Base-by-base conservation (phyloP, 2,113 vertebrate species). In the Eptatretus burgeri region DNA sequence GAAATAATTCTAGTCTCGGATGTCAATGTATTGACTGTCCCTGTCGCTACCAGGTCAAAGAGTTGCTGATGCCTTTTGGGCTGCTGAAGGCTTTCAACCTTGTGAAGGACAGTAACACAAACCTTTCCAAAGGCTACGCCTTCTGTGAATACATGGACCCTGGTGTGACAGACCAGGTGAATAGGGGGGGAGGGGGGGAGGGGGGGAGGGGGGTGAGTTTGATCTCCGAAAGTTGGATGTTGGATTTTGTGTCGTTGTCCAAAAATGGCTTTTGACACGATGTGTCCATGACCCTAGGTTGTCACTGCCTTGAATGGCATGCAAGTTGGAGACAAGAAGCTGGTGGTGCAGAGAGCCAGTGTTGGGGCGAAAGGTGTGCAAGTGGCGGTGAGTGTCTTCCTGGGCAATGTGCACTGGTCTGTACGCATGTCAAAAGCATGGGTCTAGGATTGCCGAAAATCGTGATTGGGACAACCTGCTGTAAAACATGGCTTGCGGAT, bases 91-190 rank as follows among this genome's bases (percentile, higher is more conserved):
- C 85, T 63, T 89, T 89, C 70, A 87, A 89, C 68, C 74, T 86
- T 71, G 85, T 89, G 64, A 87, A 87, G 73, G 85, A 89, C 76
- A 89, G 84, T 5, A 81, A 83, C 67, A 85, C 85, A 5, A 80
- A 81, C 64, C 76, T 87, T 49, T 89, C 85, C 41, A 89, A 89
- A 71, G 85, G 85, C 69, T 89, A 89, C 52, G 85, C 85, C 63
- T 87, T 89, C 70, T 87, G 84, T 73, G 84, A 89, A 80, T 89
- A 87, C 67, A 84, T 85, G 68, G 82, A 89, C 64, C 80, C 85
- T 75, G 87, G 86, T 72, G 79, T 89, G 60, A 86, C 81, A 2
- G 82, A 89, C 62, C 85, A 87, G 84, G 82, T 87, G 74, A 70
- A 65, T 41, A 7, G 27, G 27, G 27, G 27, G 27, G n/a, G n/a